Evolutionary conservation across 2,888 invertebrate species (phyloP).

Genomic region (Leucoptera coffeella): DNA sequence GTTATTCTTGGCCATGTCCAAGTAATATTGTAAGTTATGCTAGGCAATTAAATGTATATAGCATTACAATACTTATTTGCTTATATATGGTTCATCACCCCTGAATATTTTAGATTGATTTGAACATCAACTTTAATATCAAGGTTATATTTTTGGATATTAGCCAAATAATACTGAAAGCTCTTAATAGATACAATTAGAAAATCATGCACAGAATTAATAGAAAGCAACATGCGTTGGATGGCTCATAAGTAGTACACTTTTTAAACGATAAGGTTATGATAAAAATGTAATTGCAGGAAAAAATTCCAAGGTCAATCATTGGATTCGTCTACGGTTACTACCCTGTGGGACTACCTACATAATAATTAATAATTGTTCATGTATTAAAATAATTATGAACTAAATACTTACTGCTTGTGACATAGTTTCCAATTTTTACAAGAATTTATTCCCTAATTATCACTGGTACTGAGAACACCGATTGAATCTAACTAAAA

Average conservation of each 20-base stretch:
- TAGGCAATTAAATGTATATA: too few relatives aligned
- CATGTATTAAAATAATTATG: constrained; percentile 17
- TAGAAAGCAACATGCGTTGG: constrained; percentile 13
- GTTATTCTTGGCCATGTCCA: too few relatives aligned
- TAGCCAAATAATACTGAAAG: constrained; percentile 35
- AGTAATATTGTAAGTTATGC: too few relatives aligned
- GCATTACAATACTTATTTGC: too few relatives aligned
- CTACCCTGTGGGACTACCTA: constrained; percentile 4
- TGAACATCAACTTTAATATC: too few relatives aligned
- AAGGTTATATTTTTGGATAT: constrained; percentile 38
- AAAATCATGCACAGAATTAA: constrained; percentile 23
- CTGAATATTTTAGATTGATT: too few relatives aligned
- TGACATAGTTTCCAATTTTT: constrained; percentile 21
- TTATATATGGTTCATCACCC: too few relatives aligned
- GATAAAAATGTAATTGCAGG: neutral
- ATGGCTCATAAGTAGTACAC: neutral
- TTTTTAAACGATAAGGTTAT: neutral
- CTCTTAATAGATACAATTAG: too few relatives aligned
- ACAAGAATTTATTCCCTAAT: constrained; percentile 13
- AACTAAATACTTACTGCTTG: constrained; percentile 37
- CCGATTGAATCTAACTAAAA: too few relatives aligned
- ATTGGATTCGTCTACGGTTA: neutral
- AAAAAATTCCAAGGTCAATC: constrained; percentile 1
- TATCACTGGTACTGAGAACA: constrained; percentile 2
- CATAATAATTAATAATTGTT: constrained; percentile 13